Conservation (phyloP, 2,113 vertebrate genomes). For the Athene cunicularia region DNA sequence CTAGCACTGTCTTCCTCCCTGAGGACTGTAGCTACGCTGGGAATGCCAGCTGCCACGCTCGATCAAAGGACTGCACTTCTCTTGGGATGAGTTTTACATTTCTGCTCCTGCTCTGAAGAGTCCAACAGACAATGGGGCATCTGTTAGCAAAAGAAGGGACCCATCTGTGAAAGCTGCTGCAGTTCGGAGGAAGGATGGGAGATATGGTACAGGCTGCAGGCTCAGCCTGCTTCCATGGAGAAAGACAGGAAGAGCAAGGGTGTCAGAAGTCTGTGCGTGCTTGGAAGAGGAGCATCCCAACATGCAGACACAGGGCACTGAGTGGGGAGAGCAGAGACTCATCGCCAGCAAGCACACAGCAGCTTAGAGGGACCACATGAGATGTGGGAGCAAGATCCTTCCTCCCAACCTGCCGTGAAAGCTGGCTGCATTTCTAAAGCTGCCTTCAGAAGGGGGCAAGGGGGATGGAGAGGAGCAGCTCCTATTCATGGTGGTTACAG, state of each 20-base stretch:
- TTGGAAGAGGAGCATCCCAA: background rate
- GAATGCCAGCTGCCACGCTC: conserved; percentile 22
- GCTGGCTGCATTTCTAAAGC: conserved; percentile 13
- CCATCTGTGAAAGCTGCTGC: conserved; percentile 6
- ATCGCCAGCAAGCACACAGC: background rate
- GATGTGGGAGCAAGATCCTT: background rate
- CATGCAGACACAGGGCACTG: background rate
- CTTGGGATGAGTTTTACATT: background rate
- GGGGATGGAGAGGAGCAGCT: conserved; percentile 1
- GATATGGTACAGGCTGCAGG: background rate
- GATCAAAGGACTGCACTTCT: conserved; percentile 21
- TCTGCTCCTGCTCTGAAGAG: conserved; percentile 25
- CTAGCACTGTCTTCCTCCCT: background rate
- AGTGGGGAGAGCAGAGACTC: background rate
- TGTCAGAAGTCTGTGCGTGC: background rate
- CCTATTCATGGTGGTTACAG: background rate
- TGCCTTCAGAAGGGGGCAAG: background rate
- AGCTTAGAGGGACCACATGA: background rate
- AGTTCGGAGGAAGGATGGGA: background rate
- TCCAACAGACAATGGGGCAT: background rate
- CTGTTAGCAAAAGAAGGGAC: conserved; percentile 38
- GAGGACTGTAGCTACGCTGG: conserved; percentile 26
- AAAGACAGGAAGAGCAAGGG: background rate
- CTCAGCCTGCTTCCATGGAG: background rate
- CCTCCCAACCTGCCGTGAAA: background rate